A percentile compares a stretch with the other conserved stretches of the same genome.
phyloP scores from a whole-genome alignment of 2,888 invertebrate species.

The Papilio gigon region DNA sequence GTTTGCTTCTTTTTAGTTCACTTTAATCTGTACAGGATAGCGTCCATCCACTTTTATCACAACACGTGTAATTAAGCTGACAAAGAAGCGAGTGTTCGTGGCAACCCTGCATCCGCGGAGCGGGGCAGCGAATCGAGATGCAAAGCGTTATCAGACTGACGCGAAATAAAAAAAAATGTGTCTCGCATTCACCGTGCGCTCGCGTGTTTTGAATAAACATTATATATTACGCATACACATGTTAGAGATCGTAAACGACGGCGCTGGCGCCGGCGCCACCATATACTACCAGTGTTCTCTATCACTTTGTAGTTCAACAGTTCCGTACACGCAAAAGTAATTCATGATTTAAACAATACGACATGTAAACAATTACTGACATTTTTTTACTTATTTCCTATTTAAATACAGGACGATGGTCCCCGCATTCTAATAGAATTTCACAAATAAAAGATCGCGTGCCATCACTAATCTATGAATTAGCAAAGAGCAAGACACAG shows the following conservation, averaged over 20 bases:
- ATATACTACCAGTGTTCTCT: not conserved
- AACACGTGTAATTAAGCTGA: conserved; percentile 8
- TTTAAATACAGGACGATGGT: not conserved
- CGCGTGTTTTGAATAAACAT: conserved; percentile 13
- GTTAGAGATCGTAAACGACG: conserved; percentile 11
- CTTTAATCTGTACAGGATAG: not conserved
- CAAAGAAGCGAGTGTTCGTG: conserved; percentile 18
- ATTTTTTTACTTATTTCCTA: not conserved
- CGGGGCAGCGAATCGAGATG: conserved; percentile 10
- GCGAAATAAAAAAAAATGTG: conserved; percentile 2
- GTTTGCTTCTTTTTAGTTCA: not conserved
- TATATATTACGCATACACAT: conserved; percentile 8
- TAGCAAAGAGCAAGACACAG: not conserved
- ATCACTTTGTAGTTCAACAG: not conserved
- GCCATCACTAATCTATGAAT: not conserved
- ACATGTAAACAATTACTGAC: no score
- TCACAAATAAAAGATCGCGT: not conserved
- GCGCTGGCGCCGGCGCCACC: conserved; percentile 4
- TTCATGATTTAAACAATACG: not conserved
- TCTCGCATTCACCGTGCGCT: conserved; percentile 8
- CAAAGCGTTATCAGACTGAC: conserved; percentile 13
- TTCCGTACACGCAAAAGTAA: conserved; percentile 2
- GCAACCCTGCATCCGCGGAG: not conserved
- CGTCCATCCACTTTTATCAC: not conserved
- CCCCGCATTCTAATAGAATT: not conserved